A percentile compares a stretch with the other conserved stretches of the same genome.
Conservation (phyloP, 2,888 invertebrate species). For the Philereme transversata region DNA sequence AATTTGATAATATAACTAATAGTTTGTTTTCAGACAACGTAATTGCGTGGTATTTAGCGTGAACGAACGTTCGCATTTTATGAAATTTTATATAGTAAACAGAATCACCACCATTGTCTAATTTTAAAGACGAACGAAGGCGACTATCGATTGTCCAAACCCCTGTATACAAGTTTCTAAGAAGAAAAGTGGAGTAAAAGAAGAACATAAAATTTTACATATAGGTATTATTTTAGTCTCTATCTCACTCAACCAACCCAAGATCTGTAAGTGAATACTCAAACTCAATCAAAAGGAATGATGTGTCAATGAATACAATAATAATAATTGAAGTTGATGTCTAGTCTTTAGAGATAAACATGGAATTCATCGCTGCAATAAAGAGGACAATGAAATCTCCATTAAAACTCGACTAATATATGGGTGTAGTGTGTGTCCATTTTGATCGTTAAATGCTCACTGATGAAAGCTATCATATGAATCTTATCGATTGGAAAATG, state of each 20-base stretch:
- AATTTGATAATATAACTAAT: too few species aligned
- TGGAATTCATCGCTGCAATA: constrained; percentile 39
- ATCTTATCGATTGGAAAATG: background rate
- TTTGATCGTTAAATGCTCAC: constrained; percentile 1
- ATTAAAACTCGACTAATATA: constrained; percentile 21
- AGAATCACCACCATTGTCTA: too few species aligned
- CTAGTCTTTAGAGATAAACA: constrained; percentile 29
- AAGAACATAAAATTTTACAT: too few species aligned
- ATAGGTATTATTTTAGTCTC: too few species aligned
- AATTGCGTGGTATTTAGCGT: too few species aligned
- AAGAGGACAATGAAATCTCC: constrained; percentile 47
- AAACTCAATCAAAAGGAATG: constrained; percentile 2
- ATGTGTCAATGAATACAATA: constrained; percentile 18
- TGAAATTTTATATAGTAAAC: too few species aligned
- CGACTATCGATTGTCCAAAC: too few species aligned
- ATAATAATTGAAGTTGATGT: constrained; percentile 23
- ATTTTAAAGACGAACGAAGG: too few species aligned
- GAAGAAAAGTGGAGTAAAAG: too few species aligned
- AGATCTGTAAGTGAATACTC: background rate
- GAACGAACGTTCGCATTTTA: too few species aligned
- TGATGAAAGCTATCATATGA: background rate
- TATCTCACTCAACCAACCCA: background rate
- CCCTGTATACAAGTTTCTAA: too few species aligned
- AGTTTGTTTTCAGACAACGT: too few species aligned
- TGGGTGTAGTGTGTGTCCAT: constrained; percentile 2